phyloP scores from a whole-genome alignment of 2,113 vertebrate species.

The Saguinus midas region DNA sequence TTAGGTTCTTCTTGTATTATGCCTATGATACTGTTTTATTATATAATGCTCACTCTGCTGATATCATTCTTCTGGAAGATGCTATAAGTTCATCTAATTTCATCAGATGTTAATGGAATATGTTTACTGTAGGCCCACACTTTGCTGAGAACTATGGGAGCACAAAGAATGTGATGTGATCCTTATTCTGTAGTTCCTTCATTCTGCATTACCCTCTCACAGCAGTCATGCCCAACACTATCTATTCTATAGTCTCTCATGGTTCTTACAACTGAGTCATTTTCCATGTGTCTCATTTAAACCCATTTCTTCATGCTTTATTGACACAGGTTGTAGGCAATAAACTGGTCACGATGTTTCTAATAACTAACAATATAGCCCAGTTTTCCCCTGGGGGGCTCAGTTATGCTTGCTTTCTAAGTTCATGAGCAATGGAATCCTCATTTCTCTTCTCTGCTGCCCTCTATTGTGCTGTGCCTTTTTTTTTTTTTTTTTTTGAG shows the following conservation, averaged over 20 bases:
- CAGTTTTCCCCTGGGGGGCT: not conserved
- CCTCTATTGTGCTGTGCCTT: not conserved
- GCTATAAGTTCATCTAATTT: not conserved
- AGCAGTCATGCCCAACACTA: not conserved
- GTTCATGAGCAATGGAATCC: not conserved
- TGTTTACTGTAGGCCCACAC: not conserved
- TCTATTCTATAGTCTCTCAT: not conserved
- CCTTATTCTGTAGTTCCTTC: not conserved
- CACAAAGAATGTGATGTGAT: not conserved
- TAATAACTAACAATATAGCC: not conserved
- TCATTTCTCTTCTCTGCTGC: constrained; percentile 7
- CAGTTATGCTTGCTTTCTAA: not conserved
- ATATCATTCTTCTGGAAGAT: not conserved
- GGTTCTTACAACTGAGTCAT: not conserved
- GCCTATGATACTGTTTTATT: not conserved
- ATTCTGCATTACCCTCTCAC: not conserved
- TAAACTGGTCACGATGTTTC: not conserved
- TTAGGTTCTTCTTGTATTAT: not conserved
- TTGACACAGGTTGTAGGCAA: not conserved
- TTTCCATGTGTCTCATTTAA: not conserved
- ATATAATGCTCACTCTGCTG: not conserved
- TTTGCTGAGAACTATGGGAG: not conserved
- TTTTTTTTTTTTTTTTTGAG: too few species aligned
- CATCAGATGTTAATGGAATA: not conserved
- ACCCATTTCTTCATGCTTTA: not conserved